Percentiles rank a stretch among this genome's conserved stretches.
These are phyloP conservation scores for Laothoe populi DNA, from an alignment of 2,888 invertebrate species.

Conservation along the genomic window DNA sequence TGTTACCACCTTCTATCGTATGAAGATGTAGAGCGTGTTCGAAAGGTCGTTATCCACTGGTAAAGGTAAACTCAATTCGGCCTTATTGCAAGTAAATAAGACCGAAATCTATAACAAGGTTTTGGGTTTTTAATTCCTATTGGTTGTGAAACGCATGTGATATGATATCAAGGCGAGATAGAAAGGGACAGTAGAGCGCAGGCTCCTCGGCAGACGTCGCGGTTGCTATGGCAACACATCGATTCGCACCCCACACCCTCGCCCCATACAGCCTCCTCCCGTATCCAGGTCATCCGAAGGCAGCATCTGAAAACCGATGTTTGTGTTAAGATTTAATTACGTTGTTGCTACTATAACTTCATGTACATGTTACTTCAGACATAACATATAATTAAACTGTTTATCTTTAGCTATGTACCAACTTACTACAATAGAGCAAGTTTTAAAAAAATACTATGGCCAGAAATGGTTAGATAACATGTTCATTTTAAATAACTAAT, in stretches of 20 bases:
- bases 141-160: constrained; percentile 60
- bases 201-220: constrained; percentile 84
- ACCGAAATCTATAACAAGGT: constrained; percentile 15
- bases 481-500: too few species aligned
- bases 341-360: constrained; percentile 30
- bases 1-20: constrained; percentile 76
- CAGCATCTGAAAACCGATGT: constrained; percentile 53
- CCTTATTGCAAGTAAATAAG: constrained; percentile 15
- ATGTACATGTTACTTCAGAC: background rate
- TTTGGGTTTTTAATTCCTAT: constrained; percentile 41
- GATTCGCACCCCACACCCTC: constrained; percentile 67
- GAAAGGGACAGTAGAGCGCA: constrained; percentile 83
- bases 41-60: constrained; percentile 41
- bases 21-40: constrained; percentile 55
- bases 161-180: constrained; percentile 84
- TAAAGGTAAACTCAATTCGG: constrained; percentile 33
- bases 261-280: constrained; percentile 66
- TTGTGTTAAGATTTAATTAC: constrained; percentile 45
- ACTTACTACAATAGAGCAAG: background rate
- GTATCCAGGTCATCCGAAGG: constrained; percentile 80
- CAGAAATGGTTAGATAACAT: too few species aligned
- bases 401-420: background rate
- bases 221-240: constrained; percentile 81
- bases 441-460: too few species aligned
- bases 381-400: background rate